Base-by-base conservation (phyloP, 2,797 vertebrate genomes). In the Hyperoplus lanceolatus region DNA sequence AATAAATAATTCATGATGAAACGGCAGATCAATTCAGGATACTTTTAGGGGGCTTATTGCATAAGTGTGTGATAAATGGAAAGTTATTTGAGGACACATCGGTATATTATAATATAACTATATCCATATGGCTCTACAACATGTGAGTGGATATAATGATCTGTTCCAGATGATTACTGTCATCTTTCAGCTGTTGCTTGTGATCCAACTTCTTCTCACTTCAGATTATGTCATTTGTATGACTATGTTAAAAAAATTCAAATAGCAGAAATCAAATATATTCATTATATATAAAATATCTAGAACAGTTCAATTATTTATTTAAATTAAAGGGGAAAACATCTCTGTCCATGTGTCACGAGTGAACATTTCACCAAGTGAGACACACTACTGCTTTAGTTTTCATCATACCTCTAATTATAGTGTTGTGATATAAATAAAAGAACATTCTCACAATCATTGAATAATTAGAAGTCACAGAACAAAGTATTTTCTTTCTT, bases 11-110 rank as follows among this genome's bases (percentile, higher is more conserved):
- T 59, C 9, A 68, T 69, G 70, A 80, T 13, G 36, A 79, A 65
- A 15, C 0, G 8, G 53, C 82, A 70, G 77, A 87, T 91, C 78
- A 84, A 85, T 84, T 81, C 29, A 36, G 41, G 66, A 82, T 86
- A 73, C 54, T 81, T 85, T 87, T 51, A 8, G 59, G 9, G 11
- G 45, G 36, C 49, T 45, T 53, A 46, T 76, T 78, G 63, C 6
- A 29, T 29, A 29, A 3, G 29, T n/a, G 16, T 83, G 59, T 82
- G 49, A 76, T 60, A 45, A 43, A 72, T 43, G 16, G 21, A 49
- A 54, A 63, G 69, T 77, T 55, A 46, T 75, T 73, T 73, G 13
- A 74, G 60, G 60, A 72, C 62, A 73, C 21, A 53, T 70, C 16
- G 29, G 48, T 64, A 1, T 49, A 53, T 42, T 61, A 18, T 36